A percentile compares a stretch with the other conserved stretches of the same genome.
Evolutionary conservation across 1,140 invertebrate species (phyloP).

Genomic region (Diorhabda sublineata): DNA sequence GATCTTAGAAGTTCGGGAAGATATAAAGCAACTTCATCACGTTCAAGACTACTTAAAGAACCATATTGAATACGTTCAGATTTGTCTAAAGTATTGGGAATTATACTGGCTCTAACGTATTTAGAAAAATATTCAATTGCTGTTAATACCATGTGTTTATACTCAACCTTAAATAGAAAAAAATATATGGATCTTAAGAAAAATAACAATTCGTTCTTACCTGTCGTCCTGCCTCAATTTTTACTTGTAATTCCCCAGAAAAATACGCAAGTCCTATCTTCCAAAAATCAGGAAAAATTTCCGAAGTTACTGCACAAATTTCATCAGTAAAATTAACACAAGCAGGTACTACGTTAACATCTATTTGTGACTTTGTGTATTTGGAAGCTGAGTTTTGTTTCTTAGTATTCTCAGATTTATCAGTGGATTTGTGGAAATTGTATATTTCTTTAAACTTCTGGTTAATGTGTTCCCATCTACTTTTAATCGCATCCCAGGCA

Average conservation of each 20-base stretch:
- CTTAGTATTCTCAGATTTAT: constrained; percentile 37
- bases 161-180: constrained; percentile 53
- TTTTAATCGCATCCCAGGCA: constrained; percentile 88
- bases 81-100: constrained; percentile 56
- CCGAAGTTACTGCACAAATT: constrained; percentile 63
- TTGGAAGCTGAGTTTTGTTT: constrained; percentile 34
- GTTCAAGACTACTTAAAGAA: constrained; percentile 49
- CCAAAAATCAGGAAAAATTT: constrained; percentile 80
- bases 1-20: constrained; percentile 73
- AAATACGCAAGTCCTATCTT: constrained; percentile 87
- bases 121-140: constrained; percentile 64
- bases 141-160: constrained; percentile 67
- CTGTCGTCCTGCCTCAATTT: constrained; percentile 52
- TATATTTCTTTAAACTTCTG: constrained; percentile 60
- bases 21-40: constrained; percentile 63
- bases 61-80: constrained; percentile 42
- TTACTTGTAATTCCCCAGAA: constrained; percentile 72
- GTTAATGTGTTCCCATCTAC: constrained; percentile 71
- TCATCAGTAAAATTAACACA: constrained; percentile 70
- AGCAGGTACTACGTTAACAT: constrained; percentile 47
- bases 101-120: constrained; percentile 60
- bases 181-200: background rate
- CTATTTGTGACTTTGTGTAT: constrained; percentile 35
- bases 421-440: constrained; percentile 53
- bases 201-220: background rate